Evolutionary conservation across 2,797 vertebrate species (phyloP), one percentile per base, ranked within the genome.

Genomic region (Anguilla obscura): DNA sequence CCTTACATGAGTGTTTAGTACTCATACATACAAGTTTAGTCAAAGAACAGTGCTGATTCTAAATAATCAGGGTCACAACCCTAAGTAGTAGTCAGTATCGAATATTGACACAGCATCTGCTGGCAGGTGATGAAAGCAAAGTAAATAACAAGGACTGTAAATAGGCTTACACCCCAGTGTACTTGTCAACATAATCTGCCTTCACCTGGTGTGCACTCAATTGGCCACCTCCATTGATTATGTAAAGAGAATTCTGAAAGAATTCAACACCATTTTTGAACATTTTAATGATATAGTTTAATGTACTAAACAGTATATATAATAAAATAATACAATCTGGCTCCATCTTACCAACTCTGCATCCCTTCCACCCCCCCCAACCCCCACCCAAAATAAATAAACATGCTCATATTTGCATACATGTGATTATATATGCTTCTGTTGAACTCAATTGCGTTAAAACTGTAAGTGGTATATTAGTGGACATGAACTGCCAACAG

Each of bases 401-500:
- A 21, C 33, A 9, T 12, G 12, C 30, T 27, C 24, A 52, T 21
- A 52, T 69, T 27, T 69, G 63, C n/a, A 84, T 30, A 21, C 74
- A 79, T 4, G 14, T 33, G 3, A 18, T 36, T 6, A 79, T 30
- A 76, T 33, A 16, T 76, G 30, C 71, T 79, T 79, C 9, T 18
- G n/a, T 45, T 40, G 36, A 40, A 79, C 30, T 84, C 14, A 56
- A 48, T 52, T n/a, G 16, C 80, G n/a, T 8, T 3, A 83, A 83
- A 83, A n/a, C 48, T 54, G 52, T 54, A 10, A 10, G 1, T 52
- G 48, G 9, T 58, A 14, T 16, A 84, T 33, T 14, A 84, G n/a
- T 58, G 56, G 54, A 30, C 40, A 33, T 16, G 48, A 80, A 27
- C 58, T 27, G 48, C 85, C 71, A 86, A 88, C 85, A 63, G 84